Evolutionary conservation across 2,113 vertebrate genomes (phyloP).

Genomic region (Canis aureus): DNA sequence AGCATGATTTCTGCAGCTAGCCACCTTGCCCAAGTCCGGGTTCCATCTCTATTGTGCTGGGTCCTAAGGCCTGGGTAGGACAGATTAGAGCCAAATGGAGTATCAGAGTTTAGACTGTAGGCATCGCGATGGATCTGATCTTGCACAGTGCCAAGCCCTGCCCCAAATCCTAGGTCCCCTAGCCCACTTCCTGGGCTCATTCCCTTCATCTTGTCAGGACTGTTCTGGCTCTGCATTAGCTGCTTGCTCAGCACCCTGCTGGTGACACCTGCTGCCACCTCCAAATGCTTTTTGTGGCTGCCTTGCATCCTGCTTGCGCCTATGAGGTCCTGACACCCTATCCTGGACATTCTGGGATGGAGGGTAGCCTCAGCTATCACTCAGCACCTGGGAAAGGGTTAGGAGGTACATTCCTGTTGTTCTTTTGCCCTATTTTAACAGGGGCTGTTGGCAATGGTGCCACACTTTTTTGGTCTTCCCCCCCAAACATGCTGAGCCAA

Average conservation of each 20-base stretch:
- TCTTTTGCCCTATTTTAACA: neutral
- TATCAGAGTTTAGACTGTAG: neutral
- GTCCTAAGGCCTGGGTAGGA: neutral
- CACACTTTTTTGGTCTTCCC: neutral
- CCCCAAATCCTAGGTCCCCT: accelerated
- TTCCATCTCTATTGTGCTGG: neutral
- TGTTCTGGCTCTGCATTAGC: neutral
- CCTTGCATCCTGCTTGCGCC: neutral
- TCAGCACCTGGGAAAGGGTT: neutral
- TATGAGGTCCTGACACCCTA: neutral
- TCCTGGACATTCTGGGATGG: neutral
- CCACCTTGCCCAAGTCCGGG: neutral
- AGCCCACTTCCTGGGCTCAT: neutral
- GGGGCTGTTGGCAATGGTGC: neutral
- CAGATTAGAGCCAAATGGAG: neutral
- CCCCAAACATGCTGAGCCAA: neutral
- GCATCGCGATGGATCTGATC: neutral
- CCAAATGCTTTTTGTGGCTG: neutral
- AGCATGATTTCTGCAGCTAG: neutral
- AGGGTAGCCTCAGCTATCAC: neutral
- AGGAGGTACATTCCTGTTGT: neutral
- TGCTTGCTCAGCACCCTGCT: neutral
- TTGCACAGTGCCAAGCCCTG: neutral
- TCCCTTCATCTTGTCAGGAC: neutral
- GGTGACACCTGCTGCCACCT: conserved; percentile 43